These are phyloP conservation scores for Sebastes iracundus DNA, from an alignment of 2,797 vertebrate genomes.

Conservation along the genomic window DNA sequence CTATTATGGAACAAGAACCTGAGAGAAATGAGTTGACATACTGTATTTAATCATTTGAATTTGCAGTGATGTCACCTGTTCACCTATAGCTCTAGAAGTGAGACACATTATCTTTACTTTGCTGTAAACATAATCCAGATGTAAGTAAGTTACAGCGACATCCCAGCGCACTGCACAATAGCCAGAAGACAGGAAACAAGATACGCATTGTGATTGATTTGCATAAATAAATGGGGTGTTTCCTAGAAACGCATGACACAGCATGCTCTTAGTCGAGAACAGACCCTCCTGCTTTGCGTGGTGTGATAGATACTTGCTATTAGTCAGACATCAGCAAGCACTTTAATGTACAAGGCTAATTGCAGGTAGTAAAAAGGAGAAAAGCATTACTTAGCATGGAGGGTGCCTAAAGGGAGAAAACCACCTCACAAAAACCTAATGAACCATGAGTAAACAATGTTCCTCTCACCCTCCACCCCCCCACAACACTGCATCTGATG, in stretches of 20 bases:
- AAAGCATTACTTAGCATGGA: slow-evolving; percentile 62
- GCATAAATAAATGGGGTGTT: slow-evolving; percentile 40
- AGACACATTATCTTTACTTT: not conserved
- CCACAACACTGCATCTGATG: slow-evolving; percentile 1
- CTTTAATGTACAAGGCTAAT: slow-evolving; percentile 74
- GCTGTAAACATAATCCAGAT: not conserved
- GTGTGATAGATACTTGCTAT: slow-evolving; percentile 71
- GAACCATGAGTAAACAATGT: slow-evolving; percentile 67
- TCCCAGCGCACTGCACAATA: not conserved
- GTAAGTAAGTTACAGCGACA: not conserved
- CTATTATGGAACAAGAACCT: not conserved
- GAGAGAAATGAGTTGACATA: not conserved
- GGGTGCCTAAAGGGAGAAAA: slow-evolving; percentile 59
- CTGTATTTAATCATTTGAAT: not conserved
- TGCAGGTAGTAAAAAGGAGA: slow-evolving; percentile 70
- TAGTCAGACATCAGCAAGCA: slow-evolving; percentile 73
- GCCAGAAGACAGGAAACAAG: not conserved
- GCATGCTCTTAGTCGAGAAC: slow-evolving; percentile 32
- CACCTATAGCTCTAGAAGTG: not conserved
- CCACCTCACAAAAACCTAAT: slow-evolving; percentile 65
- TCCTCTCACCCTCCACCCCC: not conserved
- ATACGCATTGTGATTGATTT: slow-evolving; percentile 24
- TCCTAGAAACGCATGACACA: slow-evolving; percentile 42
- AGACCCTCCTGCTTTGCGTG: slow-evolving; percentile 46
- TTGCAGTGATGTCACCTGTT: not conserved